Conservation (phyloP, 2,113 vertebrate species). For the Eira barbara region DNA sequence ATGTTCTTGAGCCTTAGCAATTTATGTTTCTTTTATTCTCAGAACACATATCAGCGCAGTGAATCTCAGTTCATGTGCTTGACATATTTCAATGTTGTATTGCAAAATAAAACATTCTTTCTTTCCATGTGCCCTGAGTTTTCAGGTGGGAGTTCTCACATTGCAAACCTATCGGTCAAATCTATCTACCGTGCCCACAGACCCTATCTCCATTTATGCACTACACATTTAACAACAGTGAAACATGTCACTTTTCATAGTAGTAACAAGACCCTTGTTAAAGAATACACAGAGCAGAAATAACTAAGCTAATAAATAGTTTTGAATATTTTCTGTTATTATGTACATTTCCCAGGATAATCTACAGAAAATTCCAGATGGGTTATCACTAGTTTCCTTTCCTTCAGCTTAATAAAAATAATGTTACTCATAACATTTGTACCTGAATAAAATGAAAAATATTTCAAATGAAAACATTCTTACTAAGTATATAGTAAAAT, state of each 20-base stretch:
- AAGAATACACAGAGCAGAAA: background rate
- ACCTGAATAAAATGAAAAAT: background rate
- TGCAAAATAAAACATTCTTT: slow-evolving; percentile 61
- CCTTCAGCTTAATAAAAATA: background rate
- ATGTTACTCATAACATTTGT: background rate
- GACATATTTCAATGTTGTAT: slow-evolving; percentile 68
- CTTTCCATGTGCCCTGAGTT: background rate
- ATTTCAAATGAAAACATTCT: slow-evolving; percentile 26
- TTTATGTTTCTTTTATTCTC: slow-evolving; percentile 74
- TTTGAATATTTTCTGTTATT: background rate
- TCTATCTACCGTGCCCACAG: background rate
- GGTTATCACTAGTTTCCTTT: background rate
- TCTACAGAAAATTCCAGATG: background rate
- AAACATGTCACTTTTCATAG: fast-evolving
- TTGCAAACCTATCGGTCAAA: background rate
- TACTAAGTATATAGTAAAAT: background rate
- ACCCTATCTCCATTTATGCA: background rate
- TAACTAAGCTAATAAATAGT: background rate
- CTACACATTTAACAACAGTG: background rate
- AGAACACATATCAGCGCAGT: slow-evolving; percentile 44
- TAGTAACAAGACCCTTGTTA: background rate
- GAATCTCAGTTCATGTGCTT: slow-evolving; percentile 53
- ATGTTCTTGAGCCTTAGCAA: slow-evolving; percentile 65
- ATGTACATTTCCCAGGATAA: background rate
- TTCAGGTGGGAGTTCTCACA: slow-evolving; percentile 41